Base-by-base conservation (phyloP, 1,140 invertebrate species). In the Caenorhabditis brenneri region DNA sequence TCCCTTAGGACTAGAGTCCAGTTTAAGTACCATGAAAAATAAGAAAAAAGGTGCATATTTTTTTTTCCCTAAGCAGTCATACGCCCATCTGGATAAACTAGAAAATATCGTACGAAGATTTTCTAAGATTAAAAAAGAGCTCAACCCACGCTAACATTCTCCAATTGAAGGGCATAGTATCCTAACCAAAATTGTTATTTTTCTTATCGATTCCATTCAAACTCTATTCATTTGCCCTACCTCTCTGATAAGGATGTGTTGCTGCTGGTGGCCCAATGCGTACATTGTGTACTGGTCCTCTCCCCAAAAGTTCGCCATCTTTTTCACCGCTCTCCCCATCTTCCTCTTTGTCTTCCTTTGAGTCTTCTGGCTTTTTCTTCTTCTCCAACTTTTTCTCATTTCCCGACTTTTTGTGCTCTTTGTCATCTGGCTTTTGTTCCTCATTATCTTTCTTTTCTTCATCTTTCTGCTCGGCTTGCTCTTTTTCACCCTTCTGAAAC, bases 251-350 rank as follows among this genome's bases (percentile, higher is more conserved):
- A 22, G 79, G 85, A 80, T 85, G 86, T 49, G 60, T 33, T 36
- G 29, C 27, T 51, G 53, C 42, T n/a, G 31, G 15, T 4, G 22
- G n/a, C n/a, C 53, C 36, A 36, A 53, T 51, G 53, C 86, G 83
- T 22, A 87, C 69, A 60, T 83, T 80, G 31, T 89, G 84, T 22
- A 90, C 87, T 16, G 89, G 89, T 16, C 89, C 89, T 29, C 89
- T 88, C 12, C 90, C 88, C 6, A 91, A 24, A 48, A 90, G 84
- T 15, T 88, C 86, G 1, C 80, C 86, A 36, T 87, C 85, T 12
- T 65, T 79, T 22, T 87, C 79, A n/a, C n/a, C n/a, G 15, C 49
- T 49, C 31, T 88, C 86, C 16, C 24, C 69, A 16, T 83, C 29
- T 29, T 48, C 31, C 78, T 58, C 79, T 31, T 82, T n/a, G 39